Evolutionary conservation across 37 sponge, comb jelly and placozoan genomes (phyloP), one percentile per base, ranked within the genome.

Genomic region (Halichondria panicea): DNA sequence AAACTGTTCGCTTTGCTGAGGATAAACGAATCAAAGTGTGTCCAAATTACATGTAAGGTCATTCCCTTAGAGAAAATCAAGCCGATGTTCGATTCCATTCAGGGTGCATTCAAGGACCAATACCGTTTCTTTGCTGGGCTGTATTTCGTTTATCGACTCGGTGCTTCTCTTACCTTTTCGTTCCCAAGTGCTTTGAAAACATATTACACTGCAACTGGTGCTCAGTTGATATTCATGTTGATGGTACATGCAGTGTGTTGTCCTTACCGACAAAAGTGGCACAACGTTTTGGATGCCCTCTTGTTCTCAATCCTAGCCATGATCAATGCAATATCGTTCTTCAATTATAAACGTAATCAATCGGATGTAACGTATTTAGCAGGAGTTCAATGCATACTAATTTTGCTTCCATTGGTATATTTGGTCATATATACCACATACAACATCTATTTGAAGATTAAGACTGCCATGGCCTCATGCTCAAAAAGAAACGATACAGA

Each of bases 121-220:
- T 61, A 59, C 13, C 60, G 78, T 0, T 84, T 75, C 58, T 84
- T 77, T 77, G 85, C 85, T 30, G 85, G 85, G 5, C 36, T 84
- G 12, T 84, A 84, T 46, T 77, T 84, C 43, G 1, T 77, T 7
- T 84, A 84, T 63, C 64, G 78, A 11, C 38, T 42, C 32, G 28
- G 58, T 4, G 55, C 53, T 30, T 36, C 69, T 0, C 6, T 56
- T 21, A 27, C 44, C 1, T 71, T 41, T 45, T 38, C 39, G 32
- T 11, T 30, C 24, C 13, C 19, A 5, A 37, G 50, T 6, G 54
- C 54, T 35, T 35, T 55, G 42, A 61, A 24, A 2, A 12, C 25
- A 34, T 50, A 63, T 31, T 71, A 50, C 42, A 53, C 41, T 0
- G 33, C 44, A 3, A 12, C 50, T 2, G 61, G 41, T 1, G 36